Conservation (phyloP, 2,113 vertebrate species). For the Pelecanus crispus region DNA sequence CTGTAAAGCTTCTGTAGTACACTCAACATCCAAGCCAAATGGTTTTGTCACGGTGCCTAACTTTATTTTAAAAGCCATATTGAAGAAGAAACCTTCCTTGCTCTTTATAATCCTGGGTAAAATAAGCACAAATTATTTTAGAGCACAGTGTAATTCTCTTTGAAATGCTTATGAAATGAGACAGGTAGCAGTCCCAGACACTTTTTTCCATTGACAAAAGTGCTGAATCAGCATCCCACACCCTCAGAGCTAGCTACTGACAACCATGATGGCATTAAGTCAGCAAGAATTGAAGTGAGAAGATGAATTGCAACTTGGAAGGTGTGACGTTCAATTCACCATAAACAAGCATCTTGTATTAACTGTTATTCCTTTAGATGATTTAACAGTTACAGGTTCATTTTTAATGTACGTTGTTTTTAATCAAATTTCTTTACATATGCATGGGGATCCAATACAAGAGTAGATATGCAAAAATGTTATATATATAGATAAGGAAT, state of each 20-base stretch:
- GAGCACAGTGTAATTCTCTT: neutral
- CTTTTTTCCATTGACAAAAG: neutral
- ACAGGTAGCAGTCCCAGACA: neutral
- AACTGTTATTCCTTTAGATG: neutral
- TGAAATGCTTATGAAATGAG: neutral
- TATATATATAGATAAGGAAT: neutral
- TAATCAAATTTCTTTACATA: neutral
- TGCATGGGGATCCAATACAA: neutral
- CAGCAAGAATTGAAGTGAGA: neutral
- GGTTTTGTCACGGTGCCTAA: neutral
- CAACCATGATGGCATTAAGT: neutral
- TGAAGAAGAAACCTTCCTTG: neutral
- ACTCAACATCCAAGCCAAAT: neutral
- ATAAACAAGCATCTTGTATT: neutral
- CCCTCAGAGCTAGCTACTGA: neutral
- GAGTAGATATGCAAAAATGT: neutral
- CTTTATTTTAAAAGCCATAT: neutral
- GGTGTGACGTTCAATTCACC: neutral
- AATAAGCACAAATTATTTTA: neutral
- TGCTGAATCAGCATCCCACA: neutral
- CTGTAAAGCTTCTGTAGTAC: neutral
- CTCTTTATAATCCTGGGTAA: neutral
- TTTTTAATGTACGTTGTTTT: neutral
- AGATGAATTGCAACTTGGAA: neutral
- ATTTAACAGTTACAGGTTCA: neutral